Evolutionary conservation across 23 tunicate genomes (phyloP).

Genomic region (Oikopleura albicans): DNA sequence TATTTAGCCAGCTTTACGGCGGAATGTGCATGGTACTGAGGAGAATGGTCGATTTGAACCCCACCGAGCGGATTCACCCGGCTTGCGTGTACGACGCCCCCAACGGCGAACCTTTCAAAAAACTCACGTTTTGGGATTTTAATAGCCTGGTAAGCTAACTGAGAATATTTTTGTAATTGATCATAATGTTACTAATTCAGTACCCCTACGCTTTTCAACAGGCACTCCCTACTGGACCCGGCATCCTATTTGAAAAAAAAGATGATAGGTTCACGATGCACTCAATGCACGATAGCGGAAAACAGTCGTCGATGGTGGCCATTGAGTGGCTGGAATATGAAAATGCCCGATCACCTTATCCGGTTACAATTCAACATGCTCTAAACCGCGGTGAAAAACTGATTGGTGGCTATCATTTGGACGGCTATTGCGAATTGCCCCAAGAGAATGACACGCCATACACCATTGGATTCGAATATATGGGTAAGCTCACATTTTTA

Average conservation of each 20-base stretch:
- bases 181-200: too few species aligned
- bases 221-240: not conserved
- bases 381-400: not conserved
- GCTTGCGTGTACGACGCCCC: not conserved
- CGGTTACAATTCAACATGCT: not conserved
- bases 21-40: not conserved
- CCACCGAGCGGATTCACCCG: not conserved
- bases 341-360: not conserved
- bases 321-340: not conserved
- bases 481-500: too few species aligned
- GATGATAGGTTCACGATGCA: not conserved
- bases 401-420: not conserved
- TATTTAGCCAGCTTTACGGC: not conserved
- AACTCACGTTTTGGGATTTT: not conserved
- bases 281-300: not conserved
- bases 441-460: not conserved
- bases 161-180: not conserved
- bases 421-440: not conserved
- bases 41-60: not conserved
- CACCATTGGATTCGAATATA: not conserved
- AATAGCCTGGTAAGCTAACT: not conserved
- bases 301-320: not conserved
- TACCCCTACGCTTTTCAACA: not conserved
- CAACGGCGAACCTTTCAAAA: not conserved
- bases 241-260: not conserved